phyloP scores from a whole-genome alignment of 2,113 vertebrate genomes.

The Equus quagga region DNA sequence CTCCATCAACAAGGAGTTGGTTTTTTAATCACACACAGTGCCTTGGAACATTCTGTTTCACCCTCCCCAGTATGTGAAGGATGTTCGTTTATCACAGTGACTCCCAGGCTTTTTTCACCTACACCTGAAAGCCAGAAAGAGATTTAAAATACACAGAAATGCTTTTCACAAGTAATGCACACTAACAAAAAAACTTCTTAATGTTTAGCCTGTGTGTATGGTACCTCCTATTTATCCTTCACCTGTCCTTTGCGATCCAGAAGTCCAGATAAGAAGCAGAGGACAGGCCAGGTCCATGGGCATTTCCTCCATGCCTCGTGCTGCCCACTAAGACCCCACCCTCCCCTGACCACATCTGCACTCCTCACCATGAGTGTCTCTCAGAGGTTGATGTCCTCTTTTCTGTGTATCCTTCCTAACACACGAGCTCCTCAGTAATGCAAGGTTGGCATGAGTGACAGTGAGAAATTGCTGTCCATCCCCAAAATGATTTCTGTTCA shows the following conservation, averaged over 20 bases:
- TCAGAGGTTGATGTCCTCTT: constrained; percentile 48
- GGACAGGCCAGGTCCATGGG: neutral
- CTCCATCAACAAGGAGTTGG: neutral
- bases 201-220: neutral
- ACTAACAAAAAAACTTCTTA: neutral
- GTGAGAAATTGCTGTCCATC: neutral
- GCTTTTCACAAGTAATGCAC: neutral
- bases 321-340: neutral
- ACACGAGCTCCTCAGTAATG: neutral
- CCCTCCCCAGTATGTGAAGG: neutral
- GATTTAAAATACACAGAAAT: neutral
- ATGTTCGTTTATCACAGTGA: neutral
- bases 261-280: neutral
- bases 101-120: neutral
- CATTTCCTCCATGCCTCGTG: neutral
- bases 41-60: neutral
- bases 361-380: neutral
- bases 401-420: constrained; percentile 61
- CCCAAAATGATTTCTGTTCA: neutral
- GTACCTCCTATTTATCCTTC: neutral
- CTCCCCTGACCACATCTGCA: neutral
- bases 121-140: constrained; percentile 2
- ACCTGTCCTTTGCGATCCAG: neutral
- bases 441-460: neutral
- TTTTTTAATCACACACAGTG: neutral